phyloP scores from a whole-genome alignment of 2,888 invertebrate species.

The Phalera bucephala region DNA sequence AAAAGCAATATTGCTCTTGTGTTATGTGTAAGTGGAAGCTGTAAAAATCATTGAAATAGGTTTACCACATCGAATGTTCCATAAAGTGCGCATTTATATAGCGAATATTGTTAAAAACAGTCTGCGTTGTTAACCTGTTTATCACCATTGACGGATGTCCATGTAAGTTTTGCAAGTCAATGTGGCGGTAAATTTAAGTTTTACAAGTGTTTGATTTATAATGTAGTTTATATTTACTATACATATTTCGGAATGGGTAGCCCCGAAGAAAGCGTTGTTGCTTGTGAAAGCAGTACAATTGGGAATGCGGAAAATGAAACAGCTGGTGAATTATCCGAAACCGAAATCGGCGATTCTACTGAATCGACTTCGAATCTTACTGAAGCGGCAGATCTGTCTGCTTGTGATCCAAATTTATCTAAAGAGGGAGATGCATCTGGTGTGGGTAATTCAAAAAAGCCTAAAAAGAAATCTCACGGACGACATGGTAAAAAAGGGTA shows the following conservation, averaged over 20 bases:
- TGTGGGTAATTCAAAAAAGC: constrained; percentile 57
- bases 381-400: constrained; percentile 40
- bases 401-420: constrained; percentile 50
- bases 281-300: constrained; percentile 47
- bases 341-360: constrained; percentile 50
- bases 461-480: constrained; percentile 65
- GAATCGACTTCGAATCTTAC: constrained; percentile 49
- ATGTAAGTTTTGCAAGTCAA: constrained; percentile 73
- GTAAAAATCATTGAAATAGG: constrained; percentile 20
- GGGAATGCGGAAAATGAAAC: constrained; percentile 50
- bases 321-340: constrained; percentile 58
- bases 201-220: constrained; percentile 46
- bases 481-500: constrained; percentile 70
- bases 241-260: constrained; percentile 64
- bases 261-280: constrained; percentile 59
- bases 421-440: constrained; percentile 58
- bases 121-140: constrained; percentile 76
- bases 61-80: constrained; percentile 10
- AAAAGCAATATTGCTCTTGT: constrained; percentile 38
- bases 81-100: constrained; percentile 15
- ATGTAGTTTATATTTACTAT: constrained; percentile 34
- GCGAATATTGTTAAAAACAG: constrained; percentile 42
- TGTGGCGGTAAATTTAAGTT: constrained; percentile 80
- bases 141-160: constrained; percentile 80
- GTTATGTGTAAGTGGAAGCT: constrained; percentile 36